A percentile compares a stretch with the other conserved stretches of the same genome.
Conservation (phyloP, 2,113 vertebrate genomes). For the Ardeotis arabs region DNA sequence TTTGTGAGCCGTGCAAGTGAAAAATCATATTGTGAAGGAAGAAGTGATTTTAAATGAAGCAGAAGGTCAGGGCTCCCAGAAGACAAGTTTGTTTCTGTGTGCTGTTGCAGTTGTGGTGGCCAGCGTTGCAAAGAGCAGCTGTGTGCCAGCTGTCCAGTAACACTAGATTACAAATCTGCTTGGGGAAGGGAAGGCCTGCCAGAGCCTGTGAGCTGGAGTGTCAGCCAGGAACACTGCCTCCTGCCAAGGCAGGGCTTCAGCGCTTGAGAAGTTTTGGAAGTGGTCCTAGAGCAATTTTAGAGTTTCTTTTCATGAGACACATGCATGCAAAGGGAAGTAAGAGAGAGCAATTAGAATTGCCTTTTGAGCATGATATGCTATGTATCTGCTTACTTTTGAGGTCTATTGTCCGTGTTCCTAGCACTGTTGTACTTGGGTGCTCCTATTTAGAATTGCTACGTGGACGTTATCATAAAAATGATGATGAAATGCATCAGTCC, state of each 20-base stretch:
- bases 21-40: neutral
- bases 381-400: neutral
- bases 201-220: neutral
- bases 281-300: neutral
- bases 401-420: neutral
- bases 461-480: neutral
- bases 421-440: neutral
- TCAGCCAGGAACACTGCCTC: neutral
- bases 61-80: neutral
- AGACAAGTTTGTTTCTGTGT: neutral
- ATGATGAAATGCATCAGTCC: neutral
- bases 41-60: neutral
- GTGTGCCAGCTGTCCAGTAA: conserved; percentile 1
- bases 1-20: neutral
- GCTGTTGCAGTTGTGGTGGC: neutral
- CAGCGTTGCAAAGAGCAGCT: neutral
- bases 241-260: neutral
- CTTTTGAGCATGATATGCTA: accelerated
- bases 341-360: neutral
- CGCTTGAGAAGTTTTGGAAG: neutral
- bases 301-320: neutral
- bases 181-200: neutral
- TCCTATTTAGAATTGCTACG: neutral
- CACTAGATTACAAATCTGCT: neutral
- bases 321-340: neutral